These are phyloP conservation scores for Drosophila orena DNA, from an alignment of 1,140 invertebrate species.

Conservation along the genomic window DNA sequence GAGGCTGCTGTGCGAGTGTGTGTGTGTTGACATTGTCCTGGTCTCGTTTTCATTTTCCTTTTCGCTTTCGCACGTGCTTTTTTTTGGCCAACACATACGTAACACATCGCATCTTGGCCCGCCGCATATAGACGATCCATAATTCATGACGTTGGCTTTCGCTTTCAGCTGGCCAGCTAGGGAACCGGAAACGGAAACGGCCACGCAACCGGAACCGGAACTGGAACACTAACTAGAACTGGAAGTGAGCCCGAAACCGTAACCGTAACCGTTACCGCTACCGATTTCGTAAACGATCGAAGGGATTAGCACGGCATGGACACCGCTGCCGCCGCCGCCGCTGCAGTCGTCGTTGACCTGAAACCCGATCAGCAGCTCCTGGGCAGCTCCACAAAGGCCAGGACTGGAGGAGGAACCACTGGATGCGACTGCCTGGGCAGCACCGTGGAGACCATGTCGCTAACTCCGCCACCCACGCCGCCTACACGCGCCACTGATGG, in stretches of 20 bases:
- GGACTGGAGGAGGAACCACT: slow-evolving; percentile 10
- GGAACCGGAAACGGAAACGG: slow-evolving; percentile 31
- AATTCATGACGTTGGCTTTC: slow-evolving; percentile 62
- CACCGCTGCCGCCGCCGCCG: slow-evolving; percentile 74
- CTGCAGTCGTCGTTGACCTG: slow-evolving; percentile 69
- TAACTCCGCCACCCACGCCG: slow-evolving; percentile 70
- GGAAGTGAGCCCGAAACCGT: slow-evolving; percentile 5
- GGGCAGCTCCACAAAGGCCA: slow-evolving; percentile 31
- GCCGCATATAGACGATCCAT: slow-evolving; percentile 23
- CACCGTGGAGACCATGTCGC: slow-evolving; percentile 72
- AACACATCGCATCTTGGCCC: slow-evolving; percentile 50
- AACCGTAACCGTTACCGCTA: neutral
- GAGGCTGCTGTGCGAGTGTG: slow-evolving; percentile 59
- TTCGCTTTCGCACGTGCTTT: slow-evolving; percentile 70
- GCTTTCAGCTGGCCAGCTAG: slow-evolving; percentile 59
- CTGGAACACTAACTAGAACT: neutral
- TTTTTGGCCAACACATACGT: slow-evolving; percentile 70
- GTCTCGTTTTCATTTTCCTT: slow-evolving; percentile 56
- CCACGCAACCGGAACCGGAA: slow-evolving; percentile 17
- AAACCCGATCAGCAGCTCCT: slow-evolving; percentile 55
- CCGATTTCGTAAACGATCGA: slow-evolving; percentile 3
- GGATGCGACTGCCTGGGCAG: slow-evolving; percentile 61
- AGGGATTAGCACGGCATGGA: slow-evolving; percentile 53
- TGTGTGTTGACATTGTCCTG: slow-evolving; percentile 81
- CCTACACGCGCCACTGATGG: slow-evolving; percentile 28